phyloP scores from a whole-genome alignment of 1,140 invertebrate species.

The Drosophila ironensis region DNA sequence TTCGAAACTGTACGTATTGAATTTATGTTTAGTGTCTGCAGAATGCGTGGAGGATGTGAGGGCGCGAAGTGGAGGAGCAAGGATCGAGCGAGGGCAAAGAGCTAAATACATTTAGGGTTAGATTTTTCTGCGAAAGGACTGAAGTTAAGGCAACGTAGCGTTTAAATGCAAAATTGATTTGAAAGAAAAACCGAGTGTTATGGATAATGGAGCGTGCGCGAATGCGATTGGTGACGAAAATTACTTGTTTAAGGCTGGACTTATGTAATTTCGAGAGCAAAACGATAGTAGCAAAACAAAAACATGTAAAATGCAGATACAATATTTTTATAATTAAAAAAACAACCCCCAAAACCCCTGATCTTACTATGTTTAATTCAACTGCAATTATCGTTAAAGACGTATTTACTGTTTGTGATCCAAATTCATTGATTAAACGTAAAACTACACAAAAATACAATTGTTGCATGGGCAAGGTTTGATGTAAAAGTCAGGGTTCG shows the following conservation, averaged over 20 bases:
- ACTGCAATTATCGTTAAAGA: conserved; percentile 71
- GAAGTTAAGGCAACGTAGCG: conserved; percentile 81
- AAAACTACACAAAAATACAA: conserved; percentile 39
- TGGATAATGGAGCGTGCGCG: conserved; percentile 67
- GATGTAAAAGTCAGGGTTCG: conserved; percentile 38
- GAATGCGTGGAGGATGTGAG: conserved; percentile 37
- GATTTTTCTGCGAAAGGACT: conserved; percentile 78
- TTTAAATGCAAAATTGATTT: conserved; percentile 77
- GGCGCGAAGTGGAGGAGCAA: not conserved
- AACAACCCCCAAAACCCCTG: conserved; percentile 29
- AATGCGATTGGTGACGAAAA: conserved; percentile 59
- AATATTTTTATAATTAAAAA: conserved; percentile 52
- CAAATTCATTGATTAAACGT: conserved; percentile 48
- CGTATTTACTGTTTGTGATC: conserved; percentile 77
- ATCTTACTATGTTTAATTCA: conserved; percentile 70
- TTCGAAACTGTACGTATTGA: conserved; percentile 63
- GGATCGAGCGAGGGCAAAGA: conserved; percentile 37
- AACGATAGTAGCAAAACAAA: conserved; percentile 44
- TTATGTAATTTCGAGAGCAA: conserved; percentile 67
- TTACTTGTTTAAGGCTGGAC: conserved; percentile 72
- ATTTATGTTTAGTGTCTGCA: conserved; percentile 72
- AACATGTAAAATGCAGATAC: conserved; percentile 50
- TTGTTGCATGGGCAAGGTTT: conserved; percentile 61
- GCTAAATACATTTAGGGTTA: conserved; percentile 73
- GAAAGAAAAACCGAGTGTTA: conserved; percentile 64